phyloP scores from a whole-genome alignment of 2,888 invertebrate genomes.

The Lydus trimaculatus region DNA sequence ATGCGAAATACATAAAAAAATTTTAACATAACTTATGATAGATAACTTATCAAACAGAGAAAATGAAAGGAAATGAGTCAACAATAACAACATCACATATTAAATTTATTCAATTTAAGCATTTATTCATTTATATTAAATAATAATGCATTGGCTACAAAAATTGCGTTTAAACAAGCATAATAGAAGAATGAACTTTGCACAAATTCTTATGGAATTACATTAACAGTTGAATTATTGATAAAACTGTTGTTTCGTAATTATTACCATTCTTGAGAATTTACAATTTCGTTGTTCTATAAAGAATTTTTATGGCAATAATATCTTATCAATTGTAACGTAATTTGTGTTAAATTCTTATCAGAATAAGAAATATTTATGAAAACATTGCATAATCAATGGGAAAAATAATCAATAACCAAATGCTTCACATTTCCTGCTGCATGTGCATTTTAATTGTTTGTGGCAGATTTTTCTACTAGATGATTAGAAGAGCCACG shows the following conservation, averaged over 20 bases:
- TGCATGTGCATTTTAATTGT: no score
- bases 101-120: background rate
- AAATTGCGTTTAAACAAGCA: background rate
- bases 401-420: no score
- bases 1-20: background rate
- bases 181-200: background rate
- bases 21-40: background rate
- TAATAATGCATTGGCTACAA: background rate
- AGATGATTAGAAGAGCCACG: no score
- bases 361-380: no score
- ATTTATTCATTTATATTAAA: background rate
- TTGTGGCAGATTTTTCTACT: no score
- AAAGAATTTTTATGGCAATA: no score
- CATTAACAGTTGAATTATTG: background rate
- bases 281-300: background rate
- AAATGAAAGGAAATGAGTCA: background rate
- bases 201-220: background rate
- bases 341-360: no score
- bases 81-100: background rate
- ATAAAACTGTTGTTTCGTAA: no score
- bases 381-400: no score
- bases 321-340: no score
- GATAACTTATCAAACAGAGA: background rate
- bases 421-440: no score
- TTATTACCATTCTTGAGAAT: background rate